Evolutionary conservation across 2,888 invertebrate genomes (phyloP), one percentile per base, ranked within the genome.

Genomic region (Esperia sulphurella): DNA sequence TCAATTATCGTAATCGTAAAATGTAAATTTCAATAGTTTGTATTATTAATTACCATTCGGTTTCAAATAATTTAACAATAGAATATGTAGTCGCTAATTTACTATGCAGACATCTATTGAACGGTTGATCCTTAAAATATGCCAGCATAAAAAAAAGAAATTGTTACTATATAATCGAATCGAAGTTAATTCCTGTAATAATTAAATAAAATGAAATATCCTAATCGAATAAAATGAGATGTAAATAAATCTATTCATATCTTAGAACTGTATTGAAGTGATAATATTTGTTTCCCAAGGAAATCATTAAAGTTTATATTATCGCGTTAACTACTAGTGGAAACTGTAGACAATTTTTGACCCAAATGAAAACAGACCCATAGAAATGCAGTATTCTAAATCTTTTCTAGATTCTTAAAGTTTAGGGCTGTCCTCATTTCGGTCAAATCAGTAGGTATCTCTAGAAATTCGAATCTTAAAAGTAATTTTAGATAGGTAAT

Each of bases 221-320:
- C 55, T 65, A 63, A 62, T 59, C 54, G 58, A 69, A 58, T 64
- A 59, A 63, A 64, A 63, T 50, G 68, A 59, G 61, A 62, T 83
- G 81, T 83, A 84, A 72, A 83, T 85, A 75, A 81, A 80, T 72
- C 75, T 85, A 83, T 83, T 89, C 88, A 89, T 89, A 89, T 89
- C 88, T 79, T 89, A 88, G 87, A 75, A 66, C 68, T 68, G 62
- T 83, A 86, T 80, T 80, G 65, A 85, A 81, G 84, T 86, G 84
- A 88, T 85, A 84, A 58, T 69, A 69, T 80, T 82, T 80, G 74
- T 85, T 88, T 87, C 87, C 87, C 72, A 84, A 83, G 86, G 86
- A 87, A 87, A 85, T 42, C 81, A 81, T 78, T 79, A 81, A 82
- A 83, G 79, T 83, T 82, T 83, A 83, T 81, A 73, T 74, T 35